Conservation (phyloP, 2,113 vertebrate species). For the Salvelinus sp. region DNA sequence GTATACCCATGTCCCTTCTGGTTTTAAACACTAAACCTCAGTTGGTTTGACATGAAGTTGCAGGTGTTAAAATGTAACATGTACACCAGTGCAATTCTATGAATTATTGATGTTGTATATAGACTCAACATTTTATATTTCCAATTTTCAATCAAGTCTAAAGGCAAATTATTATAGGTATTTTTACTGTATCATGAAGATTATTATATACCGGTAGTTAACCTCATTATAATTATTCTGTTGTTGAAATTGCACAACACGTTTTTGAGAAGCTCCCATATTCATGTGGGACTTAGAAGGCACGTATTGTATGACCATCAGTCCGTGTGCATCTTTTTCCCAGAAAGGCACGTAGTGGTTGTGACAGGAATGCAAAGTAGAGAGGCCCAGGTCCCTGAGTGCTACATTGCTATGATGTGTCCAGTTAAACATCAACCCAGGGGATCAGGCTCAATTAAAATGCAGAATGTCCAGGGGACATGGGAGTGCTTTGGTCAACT, state of each 20-base stretch:
- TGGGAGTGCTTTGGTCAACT: conserved; percentile 15
- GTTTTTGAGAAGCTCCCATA: conserved; percentile 31
- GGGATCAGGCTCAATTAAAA: conserved; percentile 25
- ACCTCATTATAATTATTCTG: not conserved
- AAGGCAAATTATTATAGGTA: not conserved
- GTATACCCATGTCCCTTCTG: conserved; percentile 51
- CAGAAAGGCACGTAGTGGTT: conserved; percentile 66
- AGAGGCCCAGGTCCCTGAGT: conserved; percentile 41
- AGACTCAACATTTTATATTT: not conserved
- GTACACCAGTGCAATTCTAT: conserved; percentile 37
- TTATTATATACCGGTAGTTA: not conserved
- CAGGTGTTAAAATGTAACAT: conserved; percentile 67
- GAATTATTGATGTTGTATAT: conserved; percentile 51
- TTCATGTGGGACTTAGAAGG: conserved; percentile 43
- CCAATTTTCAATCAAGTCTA: not conserved
- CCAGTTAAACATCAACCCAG: conserved; percentile 69
- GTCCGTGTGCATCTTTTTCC: conserved; percentile 58
- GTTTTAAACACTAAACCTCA: conserved; percentile 40
- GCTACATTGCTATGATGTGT: conserved; percentile 36
- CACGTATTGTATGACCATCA: conserved; percentile 40
- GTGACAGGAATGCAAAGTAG: conserved; percentile 77
- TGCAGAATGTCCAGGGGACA: conserved; percentile 9
- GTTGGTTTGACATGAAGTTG: conserved; percentile 35
- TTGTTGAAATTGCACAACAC: conserved; percentile 47
- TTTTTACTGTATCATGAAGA: not conserved